Base-by-base conservation (phyloP, 2,113 vertebrate genomes). In the Crotalus horridus region DNA sequence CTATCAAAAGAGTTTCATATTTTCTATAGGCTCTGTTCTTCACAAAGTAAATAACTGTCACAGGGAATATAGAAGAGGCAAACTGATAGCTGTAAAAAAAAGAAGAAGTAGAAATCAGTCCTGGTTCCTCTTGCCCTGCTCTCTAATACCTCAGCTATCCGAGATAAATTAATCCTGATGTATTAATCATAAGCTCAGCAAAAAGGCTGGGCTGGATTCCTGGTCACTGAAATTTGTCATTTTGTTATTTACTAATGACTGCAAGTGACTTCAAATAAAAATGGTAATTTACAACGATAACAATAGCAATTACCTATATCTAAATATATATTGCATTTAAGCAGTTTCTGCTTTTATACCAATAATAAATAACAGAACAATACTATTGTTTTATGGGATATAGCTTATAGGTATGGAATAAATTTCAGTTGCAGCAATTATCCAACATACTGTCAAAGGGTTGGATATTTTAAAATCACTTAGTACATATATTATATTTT, bases 161-260 rank as follows among this genome's bases (percentile, higher is more conserved):
- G 94, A 94, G 95, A 96, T 48, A 33, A 97, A 97, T 96, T 94
- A 95, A 94, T 95, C 94, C 95, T 97, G 96, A 97, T 94, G 95
- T 95, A 95, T 96, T 97, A 95, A 96, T 97, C 97, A 95, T 85
- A 96, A 97, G 93, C 89, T 95, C 93, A 94, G 94, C 95, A 90
- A 94, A 96, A 96, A 97, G 92, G 96, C 94, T 96, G 91, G 81
- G 92, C 95, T 93, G 87, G 93, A 93, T 96, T 81, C 94, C 93
- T 94, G 94, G 97, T 64, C 87, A 96, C 94, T 95, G 95, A 95
- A 97, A 96, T 96, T 96, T 95, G 95, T 94, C 93, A 95, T 96
- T 95, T 96, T 96, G 89, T 97, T 97, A 96, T 93, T 95, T 95
- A 95, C 96, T 96, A 97, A 96, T 95, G 94, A 95, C 93, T 95